Conservation (phyloP, 2,888 invertebrate species). For the Caradrina clavipalpis region DNA sequence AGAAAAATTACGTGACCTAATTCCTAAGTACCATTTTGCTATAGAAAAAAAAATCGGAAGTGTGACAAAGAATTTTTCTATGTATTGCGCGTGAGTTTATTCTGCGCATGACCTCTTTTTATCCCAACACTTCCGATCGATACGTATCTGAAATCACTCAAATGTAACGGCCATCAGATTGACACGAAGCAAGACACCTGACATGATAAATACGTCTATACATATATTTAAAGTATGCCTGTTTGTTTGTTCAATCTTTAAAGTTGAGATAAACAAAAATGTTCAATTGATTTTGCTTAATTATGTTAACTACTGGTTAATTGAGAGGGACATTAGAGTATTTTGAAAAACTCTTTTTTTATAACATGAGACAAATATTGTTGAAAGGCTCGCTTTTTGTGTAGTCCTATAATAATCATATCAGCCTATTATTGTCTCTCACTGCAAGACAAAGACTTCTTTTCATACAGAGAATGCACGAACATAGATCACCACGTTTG, state of each 20-base stretch:
- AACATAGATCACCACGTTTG: no score
- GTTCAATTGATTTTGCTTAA: no score
- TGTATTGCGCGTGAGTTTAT: constrained; percentile 45
- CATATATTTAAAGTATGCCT: not conserved
- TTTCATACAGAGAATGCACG: no score
- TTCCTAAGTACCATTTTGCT: not conserved
- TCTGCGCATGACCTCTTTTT: constrained; percentile 62
- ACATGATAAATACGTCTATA: constrained; percentile 33
- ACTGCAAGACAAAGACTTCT: no score
- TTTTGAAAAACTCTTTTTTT: no score
- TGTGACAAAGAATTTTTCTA: constrained; percentile 38
- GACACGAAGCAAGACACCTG: constrained; percentile 58
- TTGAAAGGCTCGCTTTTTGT: no score
- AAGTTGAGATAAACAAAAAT: not conserved
- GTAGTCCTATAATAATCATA: no score
- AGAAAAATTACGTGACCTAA: constrained; percentile 20
- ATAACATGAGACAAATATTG: no score
- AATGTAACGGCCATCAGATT: constrained; percentile 63
- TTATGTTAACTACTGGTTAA: no score
- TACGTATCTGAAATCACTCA: constrained; percentile 63
- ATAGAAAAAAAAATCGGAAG: constrained; percentile 31
- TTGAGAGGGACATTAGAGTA: no score
- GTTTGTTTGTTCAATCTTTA: not conserved
- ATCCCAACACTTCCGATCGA: constrained; percentile 57
- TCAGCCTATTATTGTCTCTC: no score